phyloP scores from a whole-genome alignment of 2,888 invertebrate genomes.

The Andricus curvator region DNA sequence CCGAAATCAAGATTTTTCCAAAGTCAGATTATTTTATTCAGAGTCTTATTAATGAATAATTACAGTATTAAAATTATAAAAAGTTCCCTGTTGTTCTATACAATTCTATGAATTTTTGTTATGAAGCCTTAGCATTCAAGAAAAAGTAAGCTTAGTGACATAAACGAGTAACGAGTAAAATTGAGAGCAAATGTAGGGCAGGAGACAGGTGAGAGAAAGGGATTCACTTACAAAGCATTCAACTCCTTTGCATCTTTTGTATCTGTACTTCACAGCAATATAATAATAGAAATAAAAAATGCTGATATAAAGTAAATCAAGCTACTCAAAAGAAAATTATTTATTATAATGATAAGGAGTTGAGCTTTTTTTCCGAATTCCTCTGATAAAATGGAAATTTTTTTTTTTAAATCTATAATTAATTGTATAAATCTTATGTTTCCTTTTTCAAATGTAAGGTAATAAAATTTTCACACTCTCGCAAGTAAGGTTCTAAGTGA shows the following conservation, averaged over 20 bases:
- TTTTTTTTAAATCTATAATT: too few species aligned
- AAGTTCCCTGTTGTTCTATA: neutral
- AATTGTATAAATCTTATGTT: too few species aligned
- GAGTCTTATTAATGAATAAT: too few species aligned
- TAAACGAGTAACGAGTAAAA: neutral
- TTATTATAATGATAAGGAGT: neutral
- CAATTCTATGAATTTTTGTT: neutral
- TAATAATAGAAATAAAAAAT: neutral
- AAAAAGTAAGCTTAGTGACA: neutral
- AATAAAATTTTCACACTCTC: too few species aligned
- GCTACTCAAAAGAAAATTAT: neutral
- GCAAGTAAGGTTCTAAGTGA: too few species aligned
- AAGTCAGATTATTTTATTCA: too few species aligned
- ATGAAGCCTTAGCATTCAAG: neutral
- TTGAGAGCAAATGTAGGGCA: neutral
- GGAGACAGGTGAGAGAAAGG: neutral
- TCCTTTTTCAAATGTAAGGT: neutral
- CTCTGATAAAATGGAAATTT: too few species aligned
- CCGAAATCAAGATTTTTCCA: too few species aligned
- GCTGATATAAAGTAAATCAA: neutral
- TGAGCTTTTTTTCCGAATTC: neutral
- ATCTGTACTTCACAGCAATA: neutral
- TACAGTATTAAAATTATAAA: neutral
- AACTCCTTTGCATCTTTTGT: neutral
- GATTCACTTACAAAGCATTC: neutral